A percentile compares a stretch with the other conserved stretches of the same genome.
These are phyloP conservation scores for Ametastegia equiseti DNA, from an alignment of 2,888 invertebrate species.

Conservation along the genomic window DNA sequence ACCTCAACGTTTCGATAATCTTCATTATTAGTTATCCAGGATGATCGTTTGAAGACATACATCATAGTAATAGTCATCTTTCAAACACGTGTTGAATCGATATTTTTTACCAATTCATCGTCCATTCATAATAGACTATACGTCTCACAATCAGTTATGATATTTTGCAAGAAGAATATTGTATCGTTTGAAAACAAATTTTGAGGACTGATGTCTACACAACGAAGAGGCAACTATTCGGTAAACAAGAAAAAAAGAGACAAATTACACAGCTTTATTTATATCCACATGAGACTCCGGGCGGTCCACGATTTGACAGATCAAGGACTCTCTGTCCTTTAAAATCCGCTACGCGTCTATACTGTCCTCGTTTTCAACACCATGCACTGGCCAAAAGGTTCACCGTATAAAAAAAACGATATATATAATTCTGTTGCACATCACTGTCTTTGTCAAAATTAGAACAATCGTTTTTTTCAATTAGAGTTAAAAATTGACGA, in stretches of 20 bases:
- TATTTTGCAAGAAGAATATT: neutral
- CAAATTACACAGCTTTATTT: conserved; percentile 46
- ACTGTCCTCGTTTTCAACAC: neutral
- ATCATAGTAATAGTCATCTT: no score
- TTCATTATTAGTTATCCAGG: no score
- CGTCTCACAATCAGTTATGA: no score
- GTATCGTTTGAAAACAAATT: neutral
- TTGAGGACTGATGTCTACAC: neutral
- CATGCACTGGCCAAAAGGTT: neutral
- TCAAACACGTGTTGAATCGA: no score
- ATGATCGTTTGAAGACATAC: no score
- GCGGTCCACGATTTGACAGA: neutral
- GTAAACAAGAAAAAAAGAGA: conserved; percentile 28
- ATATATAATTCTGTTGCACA: no score
- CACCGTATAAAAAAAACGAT: neutral
- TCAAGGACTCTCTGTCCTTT: conserved; percentile 3
- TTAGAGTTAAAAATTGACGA: no score
- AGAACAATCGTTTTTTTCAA: no score
- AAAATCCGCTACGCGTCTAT: neutral
- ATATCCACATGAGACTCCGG: neutral
- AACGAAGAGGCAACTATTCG: conserved; percentile 11
- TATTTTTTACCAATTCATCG: no score
- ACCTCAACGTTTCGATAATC: neutral
- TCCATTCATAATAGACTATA: no score
- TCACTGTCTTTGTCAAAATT: no score